Conservation (phyloP, 2,797 vertebrate species). For the Hirundo rustica region DNA sequence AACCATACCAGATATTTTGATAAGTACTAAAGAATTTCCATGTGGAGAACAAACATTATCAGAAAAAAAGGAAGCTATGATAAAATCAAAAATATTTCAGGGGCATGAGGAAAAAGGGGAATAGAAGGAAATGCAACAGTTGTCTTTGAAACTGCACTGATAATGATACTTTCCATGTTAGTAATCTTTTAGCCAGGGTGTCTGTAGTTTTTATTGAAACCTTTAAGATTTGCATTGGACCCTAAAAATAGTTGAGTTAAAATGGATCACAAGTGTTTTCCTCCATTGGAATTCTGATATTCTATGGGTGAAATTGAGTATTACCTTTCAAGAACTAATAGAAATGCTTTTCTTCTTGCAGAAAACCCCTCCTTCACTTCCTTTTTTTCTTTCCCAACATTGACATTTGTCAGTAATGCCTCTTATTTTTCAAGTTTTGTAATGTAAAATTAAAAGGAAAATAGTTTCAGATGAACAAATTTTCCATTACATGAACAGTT, state of each 20-base stretch:
- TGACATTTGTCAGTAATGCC: neutral
- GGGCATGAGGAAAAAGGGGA: neutral
- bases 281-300: neutral
- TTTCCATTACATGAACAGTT: neutral
- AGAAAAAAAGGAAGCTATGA: neutral
- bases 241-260: neutral
- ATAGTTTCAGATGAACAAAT: neutral
- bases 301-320: neutral
- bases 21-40: conserved; percentile 17
- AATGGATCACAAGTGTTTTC: neutral
- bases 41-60: neutral
- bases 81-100: conserved; percentile 5
- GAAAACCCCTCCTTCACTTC: neutral
- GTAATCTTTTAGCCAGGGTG: neutral
- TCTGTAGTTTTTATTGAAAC: neutral
- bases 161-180: neutral
- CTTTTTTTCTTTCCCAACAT: neutral
- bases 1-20: conserved; percentile 23
- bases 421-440: neutral
- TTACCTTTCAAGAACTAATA: neutral
- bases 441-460: neutral
- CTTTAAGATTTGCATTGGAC: neutral
- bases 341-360: neutral
- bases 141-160: neutral
- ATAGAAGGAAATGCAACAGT: neutral